Percentiles rank a stretch among this genome's conserved stretches.
phyloP scores from a whole-genome alignment of 2,113 vertebrate species.

The Motacilla alba region DNA sequence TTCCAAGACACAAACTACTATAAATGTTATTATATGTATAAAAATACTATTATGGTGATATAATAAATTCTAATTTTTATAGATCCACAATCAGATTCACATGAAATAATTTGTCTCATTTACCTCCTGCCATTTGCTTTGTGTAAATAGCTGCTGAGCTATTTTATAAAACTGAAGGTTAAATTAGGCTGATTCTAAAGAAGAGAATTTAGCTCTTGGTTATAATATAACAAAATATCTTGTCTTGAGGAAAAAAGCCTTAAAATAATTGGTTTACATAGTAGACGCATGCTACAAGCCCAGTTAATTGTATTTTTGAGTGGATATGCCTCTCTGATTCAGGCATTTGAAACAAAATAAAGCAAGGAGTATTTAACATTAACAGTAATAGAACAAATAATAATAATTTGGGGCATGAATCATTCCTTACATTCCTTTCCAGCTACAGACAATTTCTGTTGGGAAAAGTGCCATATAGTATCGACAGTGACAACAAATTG shows the following conservation, averaged over 20 bases:
- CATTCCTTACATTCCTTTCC: slow-evolving; percentile 75
- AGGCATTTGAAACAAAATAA: slow-evolving; percentile 49
- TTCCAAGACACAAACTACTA: neutral
- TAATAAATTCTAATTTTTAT: neutral
- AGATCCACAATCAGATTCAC: neutral
- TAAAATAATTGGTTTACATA: neutral
- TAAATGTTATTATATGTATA: neutral
- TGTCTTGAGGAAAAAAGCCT: neutral
- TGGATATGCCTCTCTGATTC: neutral
- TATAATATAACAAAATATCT: neutral
- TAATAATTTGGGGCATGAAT: slow-evolving; percentile 69
- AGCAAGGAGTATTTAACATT: neutral
- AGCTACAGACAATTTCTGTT: slow-evolving; percentile 74
- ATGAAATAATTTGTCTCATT: neutral
- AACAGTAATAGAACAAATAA: slow-evolving; percentile 7
- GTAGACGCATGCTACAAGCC: neutral
- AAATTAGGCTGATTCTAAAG: neutral
- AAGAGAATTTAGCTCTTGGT: neutral
- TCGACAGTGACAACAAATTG: slow-evolving; percentile 79
- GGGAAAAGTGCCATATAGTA: slow-evolving; percentile 76
- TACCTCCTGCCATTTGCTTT: neutral
- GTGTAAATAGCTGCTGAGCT: neutral
- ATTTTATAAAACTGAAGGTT: neutral
- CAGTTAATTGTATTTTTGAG: neutral
- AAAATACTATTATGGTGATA: neutral